Percentiles rank a stretch among this genome's conserved stretches.
These are phyloP conservation scores for Deroplatys truncata DNA, from an alignment of 2,888 invertebrate genomes.

Conservation along the genomic window DNA sequence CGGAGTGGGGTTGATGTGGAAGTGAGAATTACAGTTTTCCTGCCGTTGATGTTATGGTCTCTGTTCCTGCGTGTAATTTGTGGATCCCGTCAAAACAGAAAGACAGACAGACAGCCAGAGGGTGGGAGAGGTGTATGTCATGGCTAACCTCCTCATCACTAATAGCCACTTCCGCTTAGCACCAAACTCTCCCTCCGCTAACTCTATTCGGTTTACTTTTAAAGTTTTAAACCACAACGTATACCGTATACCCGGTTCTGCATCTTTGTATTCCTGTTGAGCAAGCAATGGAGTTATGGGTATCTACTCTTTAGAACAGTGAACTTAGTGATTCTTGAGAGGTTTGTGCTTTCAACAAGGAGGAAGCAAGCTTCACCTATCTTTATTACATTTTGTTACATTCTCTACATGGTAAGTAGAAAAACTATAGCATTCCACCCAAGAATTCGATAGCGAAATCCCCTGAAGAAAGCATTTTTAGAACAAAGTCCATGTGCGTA, in stretches of 20 bases:
- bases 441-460: too few relatives aligned
- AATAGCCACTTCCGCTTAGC: background rate
- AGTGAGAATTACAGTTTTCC: conserved; percentile 40
- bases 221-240: background rate
- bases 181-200: background rate
- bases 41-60: background rate
- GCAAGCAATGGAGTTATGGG: background rate
- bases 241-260: background rate
- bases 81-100: background rate
- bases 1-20: conserved; percentile 35
- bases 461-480: too few relatives aligned
- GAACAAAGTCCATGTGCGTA: too few relatives aligned
- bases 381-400: too few relatives aligned
- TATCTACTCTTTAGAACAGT: background rate
- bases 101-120: background rate
- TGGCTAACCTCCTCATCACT: background rate
- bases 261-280: background rate
- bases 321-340: too few relatives aligned
- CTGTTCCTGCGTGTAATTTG: conserved; percentile 5
- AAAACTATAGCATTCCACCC: too few relatives aligned
- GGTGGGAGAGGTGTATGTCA: background rate
- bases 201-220: background rate
- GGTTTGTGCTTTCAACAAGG: too few relatives aligned
- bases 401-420: too few relatives aligned
- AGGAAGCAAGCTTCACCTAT: too few relatives aligned